Evolutionary conservation across 2,797 vertebrate species (phyloP), one percentile per base, ranked within the genome.

Genomic region (Trachurus trachurus): DNA sequence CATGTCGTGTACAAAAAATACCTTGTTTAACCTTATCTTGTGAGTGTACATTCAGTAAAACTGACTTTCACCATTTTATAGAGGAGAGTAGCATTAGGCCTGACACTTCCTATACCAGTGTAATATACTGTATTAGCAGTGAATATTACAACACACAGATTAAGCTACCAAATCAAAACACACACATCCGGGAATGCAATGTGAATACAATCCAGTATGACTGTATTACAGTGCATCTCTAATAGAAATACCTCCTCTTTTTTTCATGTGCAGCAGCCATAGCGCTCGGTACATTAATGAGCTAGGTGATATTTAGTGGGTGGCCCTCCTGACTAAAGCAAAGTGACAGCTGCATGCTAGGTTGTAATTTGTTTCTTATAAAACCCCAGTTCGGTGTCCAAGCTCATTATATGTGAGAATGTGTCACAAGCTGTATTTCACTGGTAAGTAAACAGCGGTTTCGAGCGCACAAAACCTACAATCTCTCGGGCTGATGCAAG

Each of bases 321-420:
- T 88, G 91, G 88, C 76, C 83, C 52, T 87, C 77, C 84, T 68
- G 81, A 86, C 85, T 91, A 93, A 94, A 81, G 79, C 89, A 89
- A 89, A 90, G 89, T 92, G 94, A 93, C 92, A 93, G 91, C 90
- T 81, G 80, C 92, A 91, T 93, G 91, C 87, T 86, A 93, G 84
- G 82, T 90, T 93, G 89, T 93, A 93, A 95, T 95, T 92, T 93
- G 88, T 92, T 92, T 93, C 91, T 89, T 85, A 88, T 89, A 85
- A 93, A 94, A 88, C 69, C 86, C 78, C 75, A 84, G 91, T 88
- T 93, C 40, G 16, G 74, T 88, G 93, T 93, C 92, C 73, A 74
- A 78, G 74, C 85, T 87, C 84, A 90, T 91, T 92, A 89, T 73
- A 84, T 82, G 72, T 88, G 86, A 92, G 88, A 85, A 88, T 49